phyloP scores from a whole-genome alignment of 1,140 invertebrate genomes.

The Papilio xuthus region DNA sequence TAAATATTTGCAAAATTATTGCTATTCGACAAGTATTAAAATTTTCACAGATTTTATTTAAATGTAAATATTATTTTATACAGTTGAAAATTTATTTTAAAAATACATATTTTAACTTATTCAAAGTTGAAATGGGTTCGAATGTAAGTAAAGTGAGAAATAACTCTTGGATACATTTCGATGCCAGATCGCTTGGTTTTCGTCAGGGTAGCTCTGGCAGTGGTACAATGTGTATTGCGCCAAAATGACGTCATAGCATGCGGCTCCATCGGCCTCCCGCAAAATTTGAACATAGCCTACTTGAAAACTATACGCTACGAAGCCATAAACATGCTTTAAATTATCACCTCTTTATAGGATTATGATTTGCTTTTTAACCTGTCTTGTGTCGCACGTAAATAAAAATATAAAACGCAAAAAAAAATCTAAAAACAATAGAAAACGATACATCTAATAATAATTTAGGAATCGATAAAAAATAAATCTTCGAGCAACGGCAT shows the following conservation, averaged over 20 bases:
- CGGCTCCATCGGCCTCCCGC: constrained; percentile 34
- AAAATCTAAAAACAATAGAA: too few species aligned
- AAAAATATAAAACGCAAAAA: background rate
- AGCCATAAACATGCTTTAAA: constrained; percentile 8
- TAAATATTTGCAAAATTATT: too few species aligned
- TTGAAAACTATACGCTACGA: constrained; percentile 29
- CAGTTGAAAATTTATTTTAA: background rate
- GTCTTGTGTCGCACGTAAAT: background rate
- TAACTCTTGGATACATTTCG: constrained; percentile 13
- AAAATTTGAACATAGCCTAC: constrained; percentile 34
- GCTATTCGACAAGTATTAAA: too few species aligned
- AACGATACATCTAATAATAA: too few species aligned
- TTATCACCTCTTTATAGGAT: constrained; percentile 7
- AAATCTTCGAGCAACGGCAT: background rate
- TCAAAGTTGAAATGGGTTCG: background rate
- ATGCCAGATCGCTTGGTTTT: constrained; percentile 30
- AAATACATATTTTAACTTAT: background rate
- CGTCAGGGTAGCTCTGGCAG: constrained; percentile 16
- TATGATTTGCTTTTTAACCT: background rate
- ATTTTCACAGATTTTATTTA: too few species aligned
- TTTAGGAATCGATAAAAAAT: too few species aligned
- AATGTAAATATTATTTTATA: too few species aligned
- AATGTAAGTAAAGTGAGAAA: background rate
- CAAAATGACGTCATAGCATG: constrained; percentile 36
- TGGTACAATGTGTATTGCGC: constrained; percentile 30